Percentiles rank a stretch among this genome's conserved stretches.
These are phyloP conservation scores for Holcopasites calliopsidis DNA, from an alignment of 1,140 invertebrate genomes.

Conservation along the genomic window DNA sequence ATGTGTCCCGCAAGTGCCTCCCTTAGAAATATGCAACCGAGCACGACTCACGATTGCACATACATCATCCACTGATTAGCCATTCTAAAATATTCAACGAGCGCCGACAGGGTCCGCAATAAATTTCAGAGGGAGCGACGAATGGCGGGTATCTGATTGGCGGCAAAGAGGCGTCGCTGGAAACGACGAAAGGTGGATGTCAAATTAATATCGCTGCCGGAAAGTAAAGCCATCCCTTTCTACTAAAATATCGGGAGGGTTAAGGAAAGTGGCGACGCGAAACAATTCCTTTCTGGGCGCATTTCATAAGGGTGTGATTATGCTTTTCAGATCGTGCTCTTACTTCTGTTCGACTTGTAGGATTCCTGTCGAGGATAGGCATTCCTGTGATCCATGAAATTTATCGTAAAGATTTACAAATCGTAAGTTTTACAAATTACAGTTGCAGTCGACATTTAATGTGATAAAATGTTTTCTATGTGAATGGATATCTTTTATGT, in stretches of 20 bases:
- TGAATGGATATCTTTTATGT: too few relatives aligned
- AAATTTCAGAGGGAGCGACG: conserved; percentile 38
- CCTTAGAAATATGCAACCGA: conserved; percentile 41
- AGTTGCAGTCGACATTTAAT: too few relatives aligned
- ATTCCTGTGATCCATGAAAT: neutral
- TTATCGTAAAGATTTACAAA: too few relatives aligned
- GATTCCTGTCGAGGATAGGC: neutral
- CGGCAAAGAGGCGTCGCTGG: conserved; percentile 9
- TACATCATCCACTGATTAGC: neutral
- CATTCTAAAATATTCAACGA: conserved; percentile 55
- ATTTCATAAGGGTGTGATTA: conserved; percentile 11
- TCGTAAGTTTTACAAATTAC: too few relatives aligned
- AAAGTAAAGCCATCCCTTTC: conserved; percentile 24
- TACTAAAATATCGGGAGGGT: conserved; percentile 13
- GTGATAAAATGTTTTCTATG: too few relatives aligned
- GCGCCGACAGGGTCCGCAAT: conserved; percentile 3
- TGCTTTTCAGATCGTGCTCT: neutral
- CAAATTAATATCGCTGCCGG: conserved; percentile 47
- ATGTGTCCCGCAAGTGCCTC: conserved; percentile 14
- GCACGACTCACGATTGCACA: neutral
- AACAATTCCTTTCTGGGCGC: conserved; percentile 10
- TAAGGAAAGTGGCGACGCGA: neutral
- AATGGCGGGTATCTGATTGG: neutral
- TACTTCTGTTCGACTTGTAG: neutral
- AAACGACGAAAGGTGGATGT: neutral